phyloP scores from a whole-genome alignment of 2,797 vertebrate species.

The Scolopax rusticola region DNA sequence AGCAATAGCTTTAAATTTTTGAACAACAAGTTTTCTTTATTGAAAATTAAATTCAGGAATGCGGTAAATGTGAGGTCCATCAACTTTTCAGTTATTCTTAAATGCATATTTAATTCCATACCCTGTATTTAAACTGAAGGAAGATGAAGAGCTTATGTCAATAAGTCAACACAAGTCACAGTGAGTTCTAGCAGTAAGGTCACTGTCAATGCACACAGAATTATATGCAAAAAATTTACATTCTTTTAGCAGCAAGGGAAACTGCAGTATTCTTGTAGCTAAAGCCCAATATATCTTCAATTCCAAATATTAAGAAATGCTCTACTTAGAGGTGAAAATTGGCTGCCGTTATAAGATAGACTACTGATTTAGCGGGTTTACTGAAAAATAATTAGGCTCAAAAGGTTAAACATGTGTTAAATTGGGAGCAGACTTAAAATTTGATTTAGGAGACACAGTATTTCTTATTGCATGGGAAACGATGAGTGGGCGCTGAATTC shows the following conservation, averaged over 20 bases:
- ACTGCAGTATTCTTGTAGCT: not conserved
- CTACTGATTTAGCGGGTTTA: not conserved
- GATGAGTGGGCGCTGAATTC: not conserved
- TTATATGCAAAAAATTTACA: not conserved
- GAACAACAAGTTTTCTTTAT: not conserved
- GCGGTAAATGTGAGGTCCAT: not conserved
- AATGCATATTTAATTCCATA: not conserved
- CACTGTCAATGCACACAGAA: not conserved
- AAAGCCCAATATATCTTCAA: not conserved
- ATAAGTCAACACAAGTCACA: not conserved
- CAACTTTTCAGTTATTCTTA: not conserved
- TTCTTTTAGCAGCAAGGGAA: not conserved
- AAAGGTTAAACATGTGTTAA: not conserved
- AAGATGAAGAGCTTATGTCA: not conserved
- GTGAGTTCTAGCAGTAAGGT: not conserved
- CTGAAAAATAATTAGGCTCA: constrained; percentile 13
- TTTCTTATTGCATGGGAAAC: not conserved
- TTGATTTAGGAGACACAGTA: not conserved
- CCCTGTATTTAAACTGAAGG: not conserved
- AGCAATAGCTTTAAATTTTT: not conserved
- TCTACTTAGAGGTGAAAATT: not conserved
- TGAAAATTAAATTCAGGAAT: not conserved
- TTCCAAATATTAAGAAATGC: not conserved
- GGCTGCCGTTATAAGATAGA: not conserved
- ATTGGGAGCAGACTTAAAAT: not conserved